Conservation (phyloP, 2,113 vertebrate genomes). For the Eudyptes chrysolophus region DNA sequence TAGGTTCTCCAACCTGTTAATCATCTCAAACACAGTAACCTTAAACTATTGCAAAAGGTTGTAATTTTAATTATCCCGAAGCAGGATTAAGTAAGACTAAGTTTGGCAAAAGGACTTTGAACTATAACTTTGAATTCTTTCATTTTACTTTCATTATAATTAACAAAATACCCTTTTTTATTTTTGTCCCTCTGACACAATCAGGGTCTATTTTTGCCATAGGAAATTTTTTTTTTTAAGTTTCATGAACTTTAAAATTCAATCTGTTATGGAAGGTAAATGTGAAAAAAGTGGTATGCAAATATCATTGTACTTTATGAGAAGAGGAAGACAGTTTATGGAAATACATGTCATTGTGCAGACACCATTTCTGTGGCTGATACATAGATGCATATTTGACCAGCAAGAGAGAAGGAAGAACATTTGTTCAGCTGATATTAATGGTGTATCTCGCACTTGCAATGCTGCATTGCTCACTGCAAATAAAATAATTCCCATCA, state of each 20-base stretch:
- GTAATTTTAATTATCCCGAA: not conserved
- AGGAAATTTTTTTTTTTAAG: not conserved
- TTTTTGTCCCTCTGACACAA: not conserved
- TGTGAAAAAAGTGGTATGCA: not conserved
- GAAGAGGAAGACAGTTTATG: not conserved
- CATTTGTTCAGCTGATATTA: not conserved
- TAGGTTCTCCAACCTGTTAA: not conserved
- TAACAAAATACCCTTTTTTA: not conserved
- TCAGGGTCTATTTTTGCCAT: not conserved
- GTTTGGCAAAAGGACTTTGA: not conserved
- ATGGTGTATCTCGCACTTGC: not conserved
- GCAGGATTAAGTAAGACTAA: not conserved
- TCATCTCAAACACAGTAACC: not conserved
- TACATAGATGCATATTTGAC: not conserved
- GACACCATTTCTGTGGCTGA: not conserved
- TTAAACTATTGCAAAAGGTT: not conserved
- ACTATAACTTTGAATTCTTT: not conserved
- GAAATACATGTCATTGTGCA: not conserved
- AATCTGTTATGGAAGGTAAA: not conserved
- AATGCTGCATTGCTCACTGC: not conserved
- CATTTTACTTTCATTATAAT: not conserved
- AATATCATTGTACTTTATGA: not conserved
- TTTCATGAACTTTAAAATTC: not conserved
- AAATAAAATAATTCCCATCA: not conserved
- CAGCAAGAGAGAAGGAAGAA: not conserved